Percentiles rank a stretch among this genome's conserved stretches.
phyloP scores from a whole-genome alignment of 35 echinoderm and acorn worm species.

The Acanthaster planci region DNA sequence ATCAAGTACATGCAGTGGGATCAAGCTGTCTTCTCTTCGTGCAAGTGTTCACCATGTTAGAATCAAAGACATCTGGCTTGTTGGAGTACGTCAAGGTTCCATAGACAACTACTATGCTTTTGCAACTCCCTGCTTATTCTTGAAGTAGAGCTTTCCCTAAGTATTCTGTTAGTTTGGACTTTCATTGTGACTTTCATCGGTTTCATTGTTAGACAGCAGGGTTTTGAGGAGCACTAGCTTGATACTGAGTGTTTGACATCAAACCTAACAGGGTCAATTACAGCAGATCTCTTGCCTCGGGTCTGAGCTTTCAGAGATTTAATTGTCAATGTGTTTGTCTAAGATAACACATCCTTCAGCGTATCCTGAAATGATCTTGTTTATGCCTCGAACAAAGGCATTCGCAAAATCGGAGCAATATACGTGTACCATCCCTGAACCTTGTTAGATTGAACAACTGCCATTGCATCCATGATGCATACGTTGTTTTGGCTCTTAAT shows the following conservation, averaged over 20 bases:
- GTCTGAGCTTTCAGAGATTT: conserved; percentile 63
- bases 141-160: conserved; percentile 48
- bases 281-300: conserved; percentile 53
- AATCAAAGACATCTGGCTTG: conserved; percentile 32
- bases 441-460: conserved; percentile 57
- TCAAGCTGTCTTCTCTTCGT: conserved; percentile 58
- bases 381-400: conserved; percentile 41
- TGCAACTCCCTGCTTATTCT: conserved; percentile 48
- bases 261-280: conserved; percentile 38
- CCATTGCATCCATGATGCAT: conserved; percentile 55
- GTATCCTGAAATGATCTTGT: conserved; percentile 17
- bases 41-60: conserved; percentile 39
- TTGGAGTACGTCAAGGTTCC: conserved; percentile 38
- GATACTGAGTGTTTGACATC: conserved; percentile 49
- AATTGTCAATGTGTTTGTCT: conserved; percentile 68
- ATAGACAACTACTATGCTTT: conserved; percentile 45
- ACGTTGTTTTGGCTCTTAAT: conserved; percentile 39
- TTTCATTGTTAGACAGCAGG: conserved; percentile 51
- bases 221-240: conserved; percentile 50
- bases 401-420: conserved; percentile 51
- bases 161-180: conserved; percentile 56
- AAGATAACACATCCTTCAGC: conserved; percentile 42
- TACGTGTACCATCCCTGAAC: conserved; percentile 42
- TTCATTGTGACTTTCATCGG: too few species aligned
- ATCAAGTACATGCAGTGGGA: conserved; percentile 55